phyloP scores from a whole-genome alignment of 2,113 vertebrate genomes.

The Meles meles region DNA sequence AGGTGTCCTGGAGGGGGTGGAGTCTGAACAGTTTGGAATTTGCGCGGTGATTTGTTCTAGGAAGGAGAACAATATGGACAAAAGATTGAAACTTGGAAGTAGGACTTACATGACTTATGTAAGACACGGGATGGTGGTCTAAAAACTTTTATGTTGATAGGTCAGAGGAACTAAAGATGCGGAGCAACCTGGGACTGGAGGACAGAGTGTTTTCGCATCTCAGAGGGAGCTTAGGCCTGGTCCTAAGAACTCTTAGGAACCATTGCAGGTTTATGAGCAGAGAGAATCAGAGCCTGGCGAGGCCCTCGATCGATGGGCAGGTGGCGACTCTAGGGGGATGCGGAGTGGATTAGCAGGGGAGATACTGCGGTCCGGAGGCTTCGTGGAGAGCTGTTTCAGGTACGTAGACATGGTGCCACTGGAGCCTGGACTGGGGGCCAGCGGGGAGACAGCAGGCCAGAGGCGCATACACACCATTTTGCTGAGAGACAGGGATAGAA shows the following conservation, averaged over 20 bases:
- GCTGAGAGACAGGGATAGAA: not conserved
- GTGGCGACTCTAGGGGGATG: no score
- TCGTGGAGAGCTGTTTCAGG: not conserved
- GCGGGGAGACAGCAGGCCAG: not conserved
- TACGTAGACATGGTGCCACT: not conserved
- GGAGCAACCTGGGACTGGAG: not conserved
- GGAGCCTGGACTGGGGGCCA: not conserved
- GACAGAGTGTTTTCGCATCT: not conserved
- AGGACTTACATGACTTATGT: not conserved
- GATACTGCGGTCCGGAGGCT: not conserved
- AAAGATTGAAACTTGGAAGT: not conserved
- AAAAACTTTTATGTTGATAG: not conserved
- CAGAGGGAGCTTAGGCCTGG: not conserved
- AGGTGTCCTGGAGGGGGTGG: not conserved
- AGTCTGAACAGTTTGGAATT: not conserved
- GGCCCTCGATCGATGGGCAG: not conserved
- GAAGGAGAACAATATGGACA: not conserved
- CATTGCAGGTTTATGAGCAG: not conserved
- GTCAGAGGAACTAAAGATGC: not conserved
- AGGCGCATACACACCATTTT: not conserved
- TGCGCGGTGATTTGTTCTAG: not conserved
- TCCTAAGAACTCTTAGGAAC: not conserved
- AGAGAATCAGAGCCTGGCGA: not conserved
- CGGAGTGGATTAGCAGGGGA: not conserved
- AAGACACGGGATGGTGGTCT: not conserved